phyloP scores from a whole-genome alignment of 2,113 vertebrate species.

The Ptilorrhoa leucosticta region DNA sequence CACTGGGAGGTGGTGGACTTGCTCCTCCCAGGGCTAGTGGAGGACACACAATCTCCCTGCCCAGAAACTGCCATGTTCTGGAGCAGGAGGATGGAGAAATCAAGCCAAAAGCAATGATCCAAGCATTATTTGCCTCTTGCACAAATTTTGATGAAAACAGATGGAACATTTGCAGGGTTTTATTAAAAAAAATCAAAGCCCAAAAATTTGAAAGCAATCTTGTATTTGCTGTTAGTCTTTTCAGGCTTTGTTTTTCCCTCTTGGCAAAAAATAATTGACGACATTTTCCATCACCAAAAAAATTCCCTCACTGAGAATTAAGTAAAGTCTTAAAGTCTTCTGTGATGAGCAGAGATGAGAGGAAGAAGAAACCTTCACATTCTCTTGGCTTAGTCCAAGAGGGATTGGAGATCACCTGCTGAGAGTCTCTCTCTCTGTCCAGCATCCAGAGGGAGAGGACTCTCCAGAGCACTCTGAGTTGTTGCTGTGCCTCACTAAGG shows the following conservation, averaged over 20 bases:
- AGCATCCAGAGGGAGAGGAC: neutral
- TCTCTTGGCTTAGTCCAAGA: neutral
- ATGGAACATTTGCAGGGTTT: constrained; percentile 13
- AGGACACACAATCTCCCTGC: neutral
- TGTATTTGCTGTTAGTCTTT: neutral
- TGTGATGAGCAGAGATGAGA: neutral
- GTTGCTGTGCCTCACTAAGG: neutral
- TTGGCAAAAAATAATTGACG: neutral
- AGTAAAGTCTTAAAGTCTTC: neutral
- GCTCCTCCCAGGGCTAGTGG: neutral
- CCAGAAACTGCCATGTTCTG: neutral
- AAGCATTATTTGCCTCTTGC: constrained; percentile 11
- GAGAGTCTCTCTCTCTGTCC: neutral
- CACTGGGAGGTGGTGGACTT: neutral
- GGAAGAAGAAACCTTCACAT: neutral
- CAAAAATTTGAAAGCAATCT: neutral
- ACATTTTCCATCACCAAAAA: neutral
- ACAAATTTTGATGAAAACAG: constrained; percentile 29
- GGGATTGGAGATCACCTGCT: neutral
- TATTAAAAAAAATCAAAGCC: neutral
- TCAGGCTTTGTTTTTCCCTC: neutral
- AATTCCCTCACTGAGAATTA: neutral
- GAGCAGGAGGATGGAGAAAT: neutral
- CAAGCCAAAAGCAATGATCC: constrained; percentile 23
- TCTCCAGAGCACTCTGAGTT: neutral